phyloP scores from a whole-genome alignment of 2,797 vertebrate genomes.

The Erethizon dorsatum region DNA sequence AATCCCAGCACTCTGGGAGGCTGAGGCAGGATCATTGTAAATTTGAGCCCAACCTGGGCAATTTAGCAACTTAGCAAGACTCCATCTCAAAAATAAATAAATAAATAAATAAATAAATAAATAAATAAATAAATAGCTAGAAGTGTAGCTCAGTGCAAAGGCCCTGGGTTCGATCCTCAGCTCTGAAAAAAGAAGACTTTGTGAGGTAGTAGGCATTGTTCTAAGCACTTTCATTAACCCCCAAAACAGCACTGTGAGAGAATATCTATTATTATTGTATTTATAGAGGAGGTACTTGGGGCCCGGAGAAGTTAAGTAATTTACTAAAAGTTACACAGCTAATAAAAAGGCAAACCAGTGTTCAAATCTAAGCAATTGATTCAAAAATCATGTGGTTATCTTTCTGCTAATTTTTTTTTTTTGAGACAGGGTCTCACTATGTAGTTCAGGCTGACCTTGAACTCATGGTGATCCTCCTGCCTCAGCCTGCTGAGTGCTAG shows the following conservation, averaged over 20 bases:
- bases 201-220: neutral
- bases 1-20: neutral
- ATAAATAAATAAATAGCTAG: neutral
- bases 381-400: neutral
- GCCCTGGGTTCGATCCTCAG: neutral
- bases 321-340: neutral
- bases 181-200: neutral
- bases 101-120: neutral
- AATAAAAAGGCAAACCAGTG: neutral
- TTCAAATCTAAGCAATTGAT: neutral
- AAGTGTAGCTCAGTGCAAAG: neutral
- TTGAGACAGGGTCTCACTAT: neutral
- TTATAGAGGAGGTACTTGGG: neutral
- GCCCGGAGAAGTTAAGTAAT: too few species aligned
- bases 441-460: neutral
- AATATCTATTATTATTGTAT: neutral
- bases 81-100: neutral
- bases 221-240: neutral
- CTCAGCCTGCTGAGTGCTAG: too few species aligned
- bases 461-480: too few species aligned
- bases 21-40: neutral
- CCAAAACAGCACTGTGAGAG: neutral
- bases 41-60: neutral
- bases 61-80: neutral
- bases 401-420: neutral